Evolutionary conservation across 1,140 invertebrate species (phyloP), one percentile per base, ranked within the genome.

Genomic region (Goniozus legneri): DNA sequence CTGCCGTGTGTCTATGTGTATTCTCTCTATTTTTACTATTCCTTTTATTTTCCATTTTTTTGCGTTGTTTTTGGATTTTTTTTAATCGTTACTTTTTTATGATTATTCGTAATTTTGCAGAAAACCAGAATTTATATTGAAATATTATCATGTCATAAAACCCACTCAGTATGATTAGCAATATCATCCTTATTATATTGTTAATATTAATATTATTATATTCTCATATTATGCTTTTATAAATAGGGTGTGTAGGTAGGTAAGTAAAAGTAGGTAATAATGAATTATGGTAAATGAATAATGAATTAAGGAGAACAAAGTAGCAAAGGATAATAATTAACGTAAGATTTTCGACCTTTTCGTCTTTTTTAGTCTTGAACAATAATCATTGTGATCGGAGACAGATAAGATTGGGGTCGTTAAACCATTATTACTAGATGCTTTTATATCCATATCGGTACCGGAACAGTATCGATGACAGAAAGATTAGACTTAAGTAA

Each of bases 191-290:
- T 76, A 75, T 73, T 59, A 60, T 76, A 73, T 72, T 73, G 70
- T 76, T 76, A 73, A 73, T 75, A 73, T 68, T 75, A 75, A 75
- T 76, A 73, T 68, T 74, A 75, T 71, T 65, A 65, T 73, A 76
- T 71, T 66, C 69, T 75, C 64, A 73, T 73, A 76, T 72, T 73
- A 75, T 76, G 73, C 69, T 72, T 75, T 76, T 74, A 76, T 76
- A 76, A 76, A 75, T 75, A 76, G 66, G 61, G 60, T 67, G 69
- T 64, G 65, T 70, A 64, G 49, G 54, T 56, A 62, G 54, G 46
- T 67, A 60, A 54, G 44, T 40, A 42, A 41, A 54, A 32, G 46
- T 59, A 52, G 56, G 67, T 62, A 47, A 34, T 64, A 58, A 69
- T 59, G 64, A 60, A 59, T 56, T 60, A 60, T 49, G 44, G 48